Base-by-base conservation (phyloP, 2,113 vertebrate genomes). In the Zosterops lateralis region DNA sequence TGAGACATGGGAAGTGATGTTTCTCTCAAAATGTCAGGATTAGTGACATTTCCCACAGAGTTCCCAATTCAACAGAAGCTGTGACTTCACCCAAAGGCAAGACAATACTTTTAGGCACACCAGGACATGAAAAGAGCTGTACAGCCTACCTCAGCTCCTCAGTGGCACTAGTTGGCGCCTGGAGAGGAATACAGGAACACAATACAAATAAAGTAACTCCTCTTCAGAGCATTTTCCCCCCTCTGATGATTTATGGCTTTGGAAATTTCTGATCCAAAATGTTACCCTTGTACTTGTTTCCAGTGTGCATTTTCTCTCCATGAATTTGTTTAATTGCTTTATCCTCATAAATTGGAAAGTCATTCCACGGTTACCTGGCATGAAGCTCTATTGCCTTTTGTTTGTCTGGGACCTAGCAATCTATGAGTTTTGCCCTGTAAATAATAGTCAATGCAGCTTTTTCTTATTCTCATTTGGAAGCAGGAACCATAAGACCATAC, bases 51-150 rank as follows among this genome's bases (percentile, higher is more conserved):
- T 95, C 61, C 74, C 22, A n/a, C 53, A 65, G 54, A 84, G 36
- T 50, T 95, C 74, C 54, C 53, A 84, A 36, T 72, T 78, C 73
- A 82, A 24, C 74, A 92, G 87, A 72, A 94, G 57, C 45, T 82
- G 44, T 64, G 70, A 87, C n/a, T 95, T 93, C 75, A 90, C 67
- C 54, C 62, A 92, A 87, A 94, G 84, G 89, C 89, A 87, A 91
- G 75, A 87, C 17, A 82, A 66, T 48, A 32, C 20, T 75, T 26
- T 75, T 82, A 29, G 5, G 12, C 26, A 92, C 65, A 70, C 38
- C 14, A 54, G 53, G 15, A 81, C 84, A 53, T 54, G 42, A 84
- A 88, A 90, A 81, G 31, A 86, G 31, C n/a, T 48, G 64, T 68
- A 73, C 14, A 72, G 12, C 22, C 26, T 44, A 19, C 32, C 21